phyloP scores from a whole-genome alignment of 2,888 invertebrate species.

The Chaetogeoica ovagalla region DNA sequence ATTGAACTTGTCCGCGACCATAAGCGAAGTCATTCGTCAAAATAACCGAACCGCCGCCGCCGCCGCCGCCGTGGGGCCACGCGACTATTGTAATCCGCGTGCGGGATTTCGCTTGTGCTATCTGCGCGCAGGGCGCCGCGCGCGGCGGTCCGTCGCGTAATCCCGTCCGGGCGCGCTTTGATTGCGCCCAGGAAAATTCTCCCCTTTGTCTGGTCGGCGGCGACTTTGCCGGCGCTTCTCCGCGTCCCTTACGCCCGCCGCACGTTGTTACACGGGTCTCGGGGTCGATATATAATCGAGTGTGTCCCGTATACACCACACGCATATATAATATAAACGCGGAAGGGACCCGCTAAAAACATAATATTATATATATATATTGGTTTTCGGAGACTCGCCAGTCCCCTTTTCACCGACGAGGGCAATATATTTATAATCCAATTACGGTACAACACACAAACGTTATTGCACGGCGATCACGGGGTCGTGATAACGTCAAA shows the following conservation, averaged over 20 bases:
- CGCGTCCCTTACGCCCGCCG: slow-evolving; percentile 2
- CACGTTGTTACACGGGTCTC: no score
- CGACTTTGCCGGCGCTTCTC: slow-evolving; percentile 35
- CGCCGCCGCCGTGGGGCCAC: slow-evolving; percentile 8
- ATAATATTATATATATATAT: no score
- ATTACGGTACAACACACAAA: no score
- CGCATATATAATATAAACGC: no score
- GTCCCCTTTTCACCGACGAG: no score
- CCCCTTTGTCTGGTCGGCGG: slow-evolving; percentile 51
- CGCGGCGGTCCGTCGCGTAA: slow-evolving; percentile 10
- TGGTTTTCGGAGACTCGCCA: no score
- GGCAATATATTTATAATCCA: no score
- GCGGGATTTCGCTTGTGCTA: slow-evolving; percentile 5
- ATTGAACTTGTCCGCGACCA: slow-evolving; percentile 54
- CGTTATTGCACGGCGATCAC: no score
- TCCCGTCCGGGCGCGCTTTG: slow-evolving; percentile 32
- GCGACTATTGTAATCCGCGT: slow-evolving; percentile 54
- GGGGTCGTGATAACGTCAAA: no score
- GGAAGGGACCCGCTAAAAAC: no score
- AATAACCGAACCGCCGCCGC: slow-evolving; percentile 17
- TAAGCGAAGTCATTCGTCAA: slow-evolving; percentile 54
- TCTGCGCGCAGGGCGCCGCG: slow-evolving; percentile 20
- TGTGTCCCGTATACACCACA: no score
- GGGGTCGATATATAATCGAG: no score
- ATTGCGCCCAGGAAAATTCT: slow-evolving; percentile 39